Conservation (phyloP, 2,797 vertebrate genomes). For the Platalea minor region DNA sequence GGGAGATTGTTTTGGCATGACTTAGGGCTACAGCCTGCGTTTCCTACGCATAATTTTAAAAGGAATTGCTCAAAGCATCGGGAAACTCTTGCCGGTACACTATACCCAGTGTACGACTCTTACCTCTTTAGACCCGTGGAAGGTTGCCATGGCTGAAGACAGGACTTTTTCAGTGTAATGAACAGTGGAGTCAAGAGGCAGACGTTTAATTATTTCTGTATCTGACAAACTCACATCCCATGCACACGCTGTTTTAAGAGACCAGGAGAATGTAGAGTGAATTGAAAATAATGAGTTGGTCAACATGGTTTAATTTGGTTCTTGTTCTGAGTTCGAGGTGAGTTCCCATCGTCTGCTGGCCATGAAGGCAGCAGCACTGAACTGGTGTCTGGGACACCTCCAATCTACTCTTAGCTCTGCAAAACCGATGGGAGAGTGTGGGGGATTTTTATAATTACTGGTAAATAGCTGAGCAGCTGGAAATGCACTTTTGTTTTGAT, state of each 20-base stretch:
- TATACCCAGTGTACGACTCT: neutral
- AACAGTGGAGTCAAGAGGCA: neutral
- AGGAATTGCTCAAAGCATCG: constrained; percentile 48
- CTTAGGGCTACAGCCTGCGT: constrained; percentile 17
- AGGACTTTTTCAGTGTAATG: neutral
- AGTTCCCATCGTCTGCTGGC: neutral
- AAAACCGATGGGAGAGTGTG: neutral
- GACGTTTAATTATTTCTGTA: neutral
- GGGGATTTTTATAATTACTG: neutral
- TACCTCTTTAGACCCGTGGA: neutral
- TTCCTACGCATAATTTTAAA: constrained; percentile 44
- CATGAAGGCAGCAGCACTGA: neutral
- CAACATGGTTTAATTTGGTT: neutral
- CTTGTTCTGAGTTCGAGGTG: neutral
- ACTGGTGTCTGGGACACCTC: neutral
- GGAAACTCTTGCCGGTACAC: neutral
- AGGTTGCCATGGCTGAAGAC: neutral
- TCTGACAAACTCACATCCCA: neutral
- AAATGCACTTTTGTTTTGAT: neutral
- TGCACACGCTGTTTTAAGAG: neutral
- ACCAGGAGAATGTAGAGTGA: neutral
- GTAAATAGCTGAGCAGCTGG: neutral
- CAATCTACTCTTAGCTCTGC: neutral
- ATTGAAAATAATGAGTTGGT: neutral
- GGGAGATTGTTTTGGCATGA: constrained; percentile 44